These are phyloP conservation scores for Mastigias papua DNA, from an alignment of 30 jellyfish, hydroid and myxozoan species.

Conservation along the genomic window DNA sequence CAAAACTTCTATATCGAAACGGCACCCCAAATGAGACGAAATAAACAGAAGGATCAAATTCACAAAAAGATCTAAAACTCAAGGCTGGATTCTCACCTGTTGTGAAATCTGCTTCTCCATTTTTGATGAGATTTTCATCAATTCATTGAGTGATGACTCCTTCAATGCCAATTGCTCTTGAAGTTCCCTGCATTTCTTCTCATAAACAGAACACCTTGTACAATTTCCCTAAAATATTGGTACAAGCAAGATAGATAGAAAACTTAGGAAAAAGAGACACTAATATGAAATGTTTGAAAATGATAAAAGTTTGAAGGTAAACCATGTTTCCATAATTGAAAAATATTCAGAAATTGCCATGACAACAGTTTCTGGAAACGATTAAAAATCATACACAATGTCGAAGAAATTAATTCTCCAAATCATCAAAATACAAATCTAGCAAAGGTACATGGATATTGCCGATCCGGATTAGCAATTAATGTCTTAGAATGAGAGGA, in stretches of 20 bases:
- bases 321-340: too few species aligned
- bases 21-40: too few species aligned
- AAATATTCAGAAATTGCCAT: too few species aligned
- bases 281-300: neutral
- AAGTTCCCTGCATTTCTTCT: slow-evolving; percentile 63
- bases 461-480: too few species aligned
- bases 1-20: too few species aligned
- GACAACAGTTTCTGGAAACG: too few species aligned
- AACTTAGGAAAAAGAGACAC: neutral
- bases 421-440: too few species aligned
- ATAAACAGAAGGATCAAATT: neutral
- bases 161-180: slow-evolving; percentile 45
- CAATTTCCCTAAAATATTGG: slow-evolving; percentile 54
- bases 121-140: slow-evolving; percentile 59
- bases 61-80: neutral
- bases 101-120: slow-evolving; percentile 81
- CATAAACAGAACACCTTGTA: slow-evolving; percentile 67
- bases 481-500: too few species aligned
- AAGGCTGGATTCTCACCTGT: slow-evolving; percentile 30
- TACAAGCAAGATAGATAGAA: neutral
- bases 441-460: too few species aligned
- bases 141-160: slow-evolving; percentile 39
- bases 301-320: too few species aligned
- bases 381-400: too few species aligned
- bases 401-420: too few species aligned